These are phyloP conservation scores for Cepaea hortensis DNA, from an alignment of 2,888 invertebrate genomes.

Conservation along the genomic window DNA sequence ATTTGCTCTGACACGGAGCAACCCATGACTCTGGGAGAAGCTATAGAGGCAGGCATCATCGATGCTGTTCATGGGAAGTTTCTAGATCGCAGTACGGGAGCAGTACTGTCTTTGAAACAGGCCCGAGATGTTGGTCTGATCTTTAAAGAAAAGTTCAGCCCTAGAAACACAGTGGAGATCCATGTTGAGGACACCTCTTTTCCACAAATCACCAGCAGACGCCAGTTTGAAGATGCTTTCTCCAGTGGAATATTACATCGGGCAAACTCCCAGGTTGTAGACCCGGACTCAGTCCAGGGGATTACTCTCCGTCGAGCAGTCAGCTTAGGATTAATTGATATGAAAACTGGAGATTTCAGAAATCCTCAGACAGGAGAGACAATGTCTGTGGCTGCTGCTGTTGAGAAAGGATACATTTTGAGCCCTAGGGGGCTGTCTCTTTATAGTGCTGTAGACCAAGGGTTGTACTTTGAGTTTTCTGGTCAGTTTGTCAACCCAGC, in stretches of 20 bases:
- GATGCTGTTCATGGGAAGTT: constrained; percentile 75
- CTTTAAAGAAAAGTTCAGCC: constrained; percentile 52
- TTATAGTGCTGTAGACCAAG: constrained; percentile 72
- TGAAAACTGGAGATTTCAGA: constrained; percentile 69
- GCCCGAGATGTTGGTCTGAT: constrained; percentile 55
- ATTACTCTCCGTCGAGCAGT: constrained; percentile 70
- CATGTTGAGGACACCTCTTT: constrained; percentile 68
- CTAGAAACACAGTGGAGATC: constrained; percentile 65
- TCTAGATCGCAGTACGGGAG: constrained; percentile 79
- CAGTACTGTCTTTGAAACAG: constrained; percentile 81
- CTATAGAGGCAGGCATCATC: constrained; percentile 79
- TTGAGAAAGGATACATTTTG: constrained; percentile 68
- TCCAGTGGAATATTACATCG: constrained; percentile 66
- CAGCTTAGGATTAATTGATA: constrained; percentile 78
- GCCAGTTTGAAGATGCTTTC: constrained; percentile 67
- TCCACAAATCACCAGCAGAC: constrained; percentile 59
- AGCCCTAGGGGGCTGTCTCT: constrained; percentile 69
- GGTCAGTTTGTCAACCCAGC: constrained; percentile 72
- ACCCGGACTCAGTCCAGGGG: constrained; percentile 69
- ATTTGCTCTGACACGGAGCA: constrained; percentile 63
- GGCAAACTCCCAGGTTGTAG: constrained; percentile 70
- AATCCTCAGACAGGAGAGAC: constrained; percentile 70
- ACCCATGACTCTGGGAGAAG: constrained; percentile 89
- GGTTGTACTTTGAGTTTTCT: constrained; percentile 75
- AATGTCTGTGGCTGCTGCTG: constrained; percentile 65